Conservation (phyloP, 2,888 invertebrate species). For the Sclerodermus sp. region DNA sequence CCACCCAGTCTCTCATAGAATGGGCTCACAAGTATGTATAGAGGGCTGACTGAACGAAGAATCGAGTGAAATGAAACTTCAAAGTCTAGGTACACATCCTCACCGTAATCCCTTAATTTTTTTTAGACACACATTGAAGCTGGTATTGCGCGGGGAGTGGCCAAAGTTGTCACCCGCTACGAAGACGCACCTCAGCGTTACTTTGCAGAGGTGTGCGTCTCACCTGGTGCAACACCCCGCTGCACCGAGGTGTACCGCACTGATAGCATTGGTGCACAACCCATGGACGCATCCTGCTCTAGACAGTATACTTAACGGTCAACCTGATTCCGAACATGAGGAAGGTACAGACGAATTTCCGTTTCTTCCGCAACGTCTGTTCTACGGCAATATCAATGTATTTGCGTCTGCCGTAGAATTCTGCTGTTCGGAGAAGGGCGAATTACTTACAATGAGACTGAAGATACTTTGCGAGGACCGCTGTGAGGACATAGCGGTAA, state of each 20-base stretch:
- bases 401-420: no score
- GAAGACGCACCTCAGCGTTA: conserved; percentile 57
- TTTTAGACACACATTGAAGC: conserved; percentile 52
- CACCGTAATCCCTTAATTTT: conserved; percentile 1
- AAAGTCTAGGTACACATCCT: conserved; percentile 11
- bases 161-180: conserved; percentile 58
- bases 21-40: conserved; percentile 54
- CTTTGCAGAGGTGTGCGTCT: conserved; percentile 57
- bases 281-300: conserved; percentile 60
- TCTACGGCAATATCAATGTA: no score
- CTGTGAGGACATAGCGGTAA: conserved; percentile 66
- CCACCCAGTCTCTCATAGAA: conserved; percentile 56
- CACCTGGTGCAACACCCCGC: conserved; percentile 56
- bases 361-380: no score
- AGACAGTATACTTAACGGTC: conserved; percentile 55
- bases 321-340: conserved; percentile 54
- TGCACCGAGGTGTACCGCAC: conserved; percentile 63
- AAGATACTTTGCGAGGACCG: conserved; percentile 65
- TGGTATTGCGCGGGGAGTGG: conserved; percentile 64
- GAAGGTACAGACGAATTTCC: conserved; percentile 55
- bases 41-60: background rate
- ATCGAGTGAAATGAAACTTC: background rate
- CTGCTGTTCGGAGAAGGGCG: conserved; percentile 65
- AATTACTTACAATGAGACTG: conserved; percentile 64
- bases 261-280: conserved; percentile 62